Evolutionary conservation across 2,113 vertebrate species (phyloP), one percentile per base, ranked within the genome.

Genomic region (Ameiurus melas): DNA sequence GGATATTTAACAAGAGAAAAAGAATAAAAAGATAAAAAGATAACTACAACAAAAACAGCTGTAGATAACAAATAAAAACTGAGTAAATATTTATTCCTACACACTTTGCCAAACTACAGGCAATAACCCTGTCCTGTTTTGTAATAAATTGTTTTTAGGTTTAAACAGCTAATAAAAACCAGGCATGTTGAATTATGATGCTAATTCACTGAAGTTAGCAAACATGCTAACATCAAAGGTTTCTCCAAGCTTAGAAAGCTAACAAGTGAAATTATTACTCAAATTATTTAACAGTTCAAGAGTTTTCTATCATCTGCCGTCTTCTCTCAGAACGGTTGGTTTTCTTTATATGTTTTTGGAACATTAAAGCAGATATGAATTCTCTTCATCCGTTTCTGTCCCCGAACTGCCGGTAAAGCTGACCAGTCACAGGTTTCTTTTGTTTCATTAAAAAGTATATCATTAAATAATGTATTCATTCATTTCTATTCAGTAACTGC

Each of bases 361-460:
- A 90, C 85, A 83, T 75, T 77, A 58, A 68, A 82, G 82, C n/a
- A 53, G 77, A 86, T 30, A 13, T 10, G 8, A 4, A 79, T 19
- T 51, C 87, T 85, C 75, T 82, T 78, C 90, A 89, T 89, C 68
- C 85, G 85, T 36, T 82, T 66, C 85, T 68, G 30, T 55, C 53
- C 55, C 73, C 0, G 57, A 47, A 30, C 36, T 75, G 39, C 39
- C 39, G 4, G 39, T 43, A 43, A 43, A 43, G 4, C 39, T 43
- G 39, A 43, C 39, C 39, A 43, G 39, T 43, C 3, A 43, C 39
- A 1, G 2, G 36, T 36, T 36, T 1, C 2, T 36, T 36, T 36
- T 36, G 36, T 36, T 36, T 36, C 36, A 36, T 36, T 36, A 36
- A 36, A 36, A 36, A 36, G 36, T 2, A 36, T 36, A 36, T 36